Percentiles rank a stretch among this genome's conserved stretches.
Conservation (phyloP, 2,113 vertebrate species). For the Nettapus auritus region DNA sequence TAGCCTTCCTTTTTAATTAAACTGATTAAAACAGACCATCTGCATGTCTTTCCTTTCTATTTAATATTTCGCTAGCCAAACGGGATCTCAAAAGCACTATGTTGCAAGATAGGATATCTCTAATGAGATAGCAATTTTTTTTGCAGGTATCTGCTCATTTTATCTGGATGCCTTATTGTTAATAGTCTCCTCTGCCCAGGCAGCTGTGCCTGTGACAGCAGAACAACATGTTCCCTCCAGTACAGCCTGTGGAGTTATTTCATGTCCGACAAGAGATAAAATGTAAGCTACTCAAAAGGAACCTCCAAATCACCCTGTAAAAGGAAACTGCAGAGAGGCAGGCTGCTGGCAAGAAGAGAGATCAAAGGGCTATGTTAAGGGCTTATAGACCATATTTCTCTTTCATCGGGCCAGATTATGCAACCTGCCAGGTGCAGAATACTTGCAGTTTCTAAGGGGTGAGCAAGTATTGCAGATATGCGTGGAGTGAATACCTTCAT, state of each 20-base stretch:
- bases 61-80: constrained; percentile 10
- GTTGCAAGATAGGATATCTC: constrained; percentile 49
- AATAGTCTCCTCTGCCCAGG: constrained; percentile 64
- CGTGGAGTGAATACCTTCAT: not conserved
- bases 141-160: constrained; percentile 65
- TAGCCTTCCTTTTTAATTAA: constrained; percentile 41
- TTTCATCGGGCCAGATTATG: constrained; percentile 16
- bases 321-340: constrained; percentile 52
- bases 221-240: constrained; percentile 77
- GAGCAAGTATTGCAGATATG: constrained; percentile 44
- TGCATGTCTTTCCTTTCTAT: not conserved
- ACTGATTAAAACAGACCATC: constrained; percentile 5
- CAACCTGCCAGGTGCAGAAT: constrained; percentile 38
- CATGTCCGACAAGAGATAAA: constrained; percentile 73
- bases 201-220: constrained; percentile 56
- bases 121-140: constrained; percentile 56
- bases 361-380: constrained; percentile 34
- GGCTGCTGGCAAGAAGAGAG: not conserved
- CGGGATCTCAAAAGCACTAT: not conserved
- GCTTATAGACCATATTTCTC: constrained; percentile 39
- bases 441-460: constrained; percentile 52
- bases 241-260: constrained; percentile 63
- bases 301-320: constrained; percentile 55
- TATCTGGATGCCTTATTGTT: constrained; percentile 66
- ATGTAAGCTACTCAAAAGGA: constrained; percentile 65